Evolutionary conservation across 2,888 invertebrate genomes (phyloP), one percentile per base, ranked within the genome.

Genomic region (Nipponacmea schrenckii): DNA sequence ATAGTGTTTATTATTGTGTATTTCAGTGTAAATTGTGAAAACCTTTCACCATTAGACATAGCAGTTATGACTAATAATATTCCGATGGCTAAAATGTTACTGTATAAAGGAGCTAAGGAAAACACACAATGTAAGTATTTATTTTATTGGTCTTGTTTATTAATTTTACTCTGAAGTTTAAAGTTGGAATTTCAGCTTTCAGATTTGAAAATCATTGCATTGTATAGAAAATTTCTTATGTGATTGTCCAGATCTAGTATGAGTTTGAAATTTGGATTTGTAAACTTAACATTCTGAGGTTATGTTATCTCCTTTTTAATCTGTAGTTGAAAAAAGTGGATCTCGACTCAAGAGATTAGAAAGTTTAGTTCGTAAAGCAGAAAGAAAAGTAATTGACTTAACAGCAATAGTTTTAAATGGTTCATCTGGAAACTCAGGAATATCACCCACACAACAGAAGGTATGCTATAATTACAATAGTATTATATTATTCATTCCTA

Each of bases 1-100:
- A 39, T 39, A 39, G 39, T 39, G 39, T 39, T 39, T 39, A 39
- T 39, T 39, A 39, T 44, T 44, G 2, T 39, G 14, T 39, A 48
- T 76, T 78, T 50, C 91, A 96, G 97, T 88, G 92, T 95, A 83
- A 97, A 96, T 89, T 92, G 92, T 73, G 97, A 97, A 89, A 94
- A 95, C 27, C 90, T 98, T 78, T 95, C 96, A 14, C 94, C 96
- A 0, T 90, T 98, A 88, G 98, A 98, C 89, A 94, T 98, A 77
- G 97, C 98, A 0, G 95, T 97, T 68, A 91, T 98, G 86, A 94
- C 95, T 86, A 94, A 94, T 89, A 95, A 97, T 89, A 92, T 94
- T 81, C 93, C 94, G 68, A 92, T 98, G 89, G 95, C 95, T 71
- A 95, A 94, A 90, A 94, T 97, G 93, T 92, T 98, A 76, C 92